Base-by-base conservation (phyloP, 2,113 vertebrate species). In the Sturnira hondurensis region DNA sequence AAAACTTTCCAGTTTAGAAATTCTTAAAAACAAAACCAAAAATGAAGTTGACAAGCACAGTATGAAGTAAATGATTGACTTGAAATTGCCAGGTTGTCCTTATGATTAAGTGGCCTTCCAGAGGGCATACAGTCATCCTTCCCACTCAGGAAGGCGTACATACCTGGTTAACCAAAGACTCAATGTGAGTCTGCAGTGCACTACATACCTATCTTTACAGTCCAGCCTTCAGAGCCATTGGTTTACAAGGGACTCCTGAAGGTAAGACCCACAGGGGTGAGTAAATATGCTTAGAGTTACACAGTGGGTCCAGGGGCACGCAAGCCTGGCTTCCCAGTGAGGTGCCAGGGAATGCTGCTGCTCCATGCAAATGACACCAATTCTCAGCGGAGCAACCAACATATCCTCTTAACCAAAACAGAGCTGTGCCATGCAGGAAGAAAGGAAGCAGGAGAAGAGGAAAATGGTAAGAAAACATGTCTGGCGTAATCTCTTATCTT, bases 401-500 rank as follows among this genome's bases (percentile, higher is more conserved):
- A 33, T 0, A 6, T 10, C 38, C 33, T 91, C 84, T 87, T 11
- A 93, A n/a, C 7, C 50, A 86, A 89, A 12, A 2, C 43, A 91
- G 97, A 95, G 36, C 95, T 0, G 58, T 88, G 24, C 16, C 61
- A 86, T 38, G 16, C 0, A 91, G 9, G 7, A 94, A 74, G 45
- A 41, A 71, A 71, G 80, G 7, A 78, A 96, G 93, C 50, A 50
- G 83, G 31, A 41, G 22, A 83, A 50, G 45, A 86, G 68, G 50
- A 76, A 36, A 63, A 68, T 22, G 56, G 56, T 61, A 84, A 96
- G 91, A 41, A 96, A 77, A 19, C 56, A 45, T 45, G 47, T 52
- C 36, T 0, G 4, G 73, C 70, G 26, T 33, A 63, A 73, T 31
- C n/a, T 97, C 89, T 97, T 97, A 95, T 98, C 97, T 89, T 38